phyloP scores from a whole-genome alignment of 64 coral and sea anemone genomes.

The Astreopora myriophthalma region DNA sequence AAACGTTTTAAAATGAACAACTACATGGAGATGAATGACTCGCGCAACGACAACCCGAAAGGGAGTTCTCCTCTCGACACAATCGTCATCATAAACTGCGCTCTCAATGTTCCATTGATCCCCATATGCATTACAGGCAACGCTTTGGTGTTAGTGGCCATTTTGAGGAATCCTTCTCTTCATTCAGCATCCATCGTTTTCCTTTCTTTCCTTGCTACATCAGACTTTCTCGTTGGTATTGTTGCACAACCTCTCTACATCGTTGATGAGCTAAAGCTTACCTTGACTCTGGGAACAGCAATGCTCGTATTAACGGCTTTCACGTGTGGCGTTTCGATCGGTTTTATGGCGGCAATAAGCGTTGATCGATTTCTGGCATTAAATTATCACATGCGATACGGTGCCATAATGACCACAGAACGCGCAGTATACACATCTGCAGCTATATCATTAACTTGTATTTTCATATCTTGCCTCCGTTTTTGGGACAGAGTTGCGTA shows the following conservation, averaged over 20 bases:
- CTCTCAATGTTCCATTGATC: not conserved
- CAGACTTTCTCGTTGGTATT: conserved; percentile 28
- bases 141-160: conserved; percentile 7
- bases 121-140: not conserved
- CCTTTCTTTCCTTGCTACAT: not conserved
- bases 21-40: not conserved
- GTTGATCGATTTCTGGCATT: conserved; percentile 20
- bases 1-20: not conserved
- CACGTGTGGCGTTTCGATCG: not conserved
- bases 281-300: not conserved
- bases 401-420: not conserved
- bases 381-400: not conserved
- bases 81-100: not conserved
- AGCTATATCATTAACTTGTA: not conserved
- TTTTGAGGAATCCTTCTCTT: not conserved
- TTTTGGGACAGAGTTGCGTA: not conserved
- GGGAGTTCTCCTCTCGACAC: not conserved
- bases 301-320: not conserved
- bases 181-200: not conserved
- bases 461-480: not conserved
- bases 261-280: not conserved
- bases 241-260: conserved; percentile 35
- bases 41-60: not conserved
- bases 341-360: conserved; percentile 7
- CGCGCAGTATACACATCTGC: not conserved